Conservation (phyloP, 2,888 invertebrate genomes). For the Drosophila nigricruria region DNA sequence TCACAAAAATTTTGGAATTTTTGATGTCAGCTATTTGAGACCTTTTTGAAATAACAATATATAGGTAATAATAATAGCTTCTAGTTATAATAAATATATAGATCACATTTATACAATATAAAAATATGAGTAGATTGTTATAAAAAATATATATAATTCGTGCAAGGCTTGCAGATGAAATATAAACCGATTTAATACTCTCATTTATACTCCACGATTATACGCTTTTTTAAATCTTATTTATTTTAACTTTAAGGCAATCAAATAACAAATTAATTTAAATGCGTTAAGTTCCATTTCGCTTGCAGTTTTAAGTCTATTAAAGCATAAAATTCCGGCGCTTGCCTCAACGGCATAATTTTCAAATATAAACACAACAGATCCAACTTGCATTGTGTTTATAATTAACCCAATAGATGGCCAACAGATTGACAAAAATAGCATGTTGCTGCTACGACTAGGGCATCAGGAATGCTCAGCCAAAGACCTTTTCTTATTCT, state of each 20-base stretch:
- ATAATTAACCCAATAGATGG: conserved; percentile 43
- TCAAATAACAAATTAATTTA: no score
- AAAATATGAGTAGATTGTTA: neutral
- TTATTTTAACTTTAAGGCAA: no score
- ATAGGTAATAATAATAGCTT: no score
- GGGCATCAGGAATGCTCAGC: conserved; percentile 59
- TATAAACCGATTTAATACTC: no score
- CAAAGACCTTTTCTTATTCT: conserved; percentile 67
- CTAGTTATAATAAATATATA: no score
- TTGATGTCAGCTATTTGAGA: no score
- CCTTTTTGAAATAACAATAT: no score
- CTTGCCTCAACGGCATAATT: neutral
- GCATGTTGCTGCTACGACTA: conserved; percentile 36
- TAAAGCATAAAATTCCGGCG: neutral
- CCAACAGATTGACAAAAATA: conserved; percentile 46
- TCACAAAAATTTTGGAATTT: no score
- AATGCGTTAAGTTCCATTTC: neutral
- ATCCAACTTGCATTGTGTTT: conserved; percentile 9
- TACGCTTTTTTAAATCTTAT: no score
- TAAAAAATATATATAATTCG: neutral
- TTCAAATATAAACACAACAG: neutral
- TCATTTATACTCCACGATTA: no score
- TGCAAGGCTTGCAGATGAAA: no score
- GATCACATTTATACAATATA: neutral
- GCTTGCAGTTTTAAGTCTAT: neutral